phyloP scores from a whole-genome alignment of 2,888 invertebrate species.

The Apodemia mormo region DNA sequence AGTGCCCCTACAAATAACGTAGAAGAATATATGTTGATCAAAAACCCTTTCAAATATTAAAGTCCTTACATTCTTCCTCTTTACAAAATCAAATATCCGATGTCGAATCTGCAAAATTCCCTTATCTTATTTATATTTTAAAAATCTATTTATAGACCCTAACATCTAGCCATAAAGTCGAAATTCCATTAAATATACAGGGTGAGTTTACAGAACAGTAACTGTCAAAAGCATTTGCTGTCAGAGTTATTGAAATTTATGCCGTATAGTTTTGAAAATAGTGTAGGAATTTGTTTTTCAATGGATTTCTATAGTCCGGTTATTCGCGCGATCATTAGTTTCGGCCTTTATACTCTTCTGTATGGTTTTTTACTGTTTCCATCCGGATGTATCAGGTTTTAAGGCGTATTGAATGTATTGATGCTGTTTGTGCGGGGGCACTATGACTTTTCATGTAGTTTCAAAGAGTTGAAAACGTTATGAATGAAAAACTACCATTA shows the following conservation, averaged over 20 bases:
- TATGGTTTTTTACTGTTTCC: slow-evolving; percentile 51
- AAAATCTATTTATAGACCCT: slow-evolving; percentile 31
- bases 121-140: slow-evolving; percentile 52
- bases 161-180: slow-evolving; percentile 27
- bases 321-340: slow-evolving; percentile 51
- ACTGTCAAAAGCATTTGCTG: slow-evolving; percentile 56
- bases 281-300: slow-evolving; percentile 35
- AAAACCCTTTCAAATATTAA: slow-evolving; percentile 9
- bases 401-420: slow-evolving; percentile 28
- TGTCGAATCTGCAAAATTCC: slow-evolving; percentile 46
- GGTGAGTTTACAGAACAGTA: slow-evolving; percentile 46
- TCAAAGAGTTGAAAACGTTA: not conserved
- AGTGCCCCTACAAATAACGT: not conserved
- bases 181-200: slow-evolving; percentile 26
- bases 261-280: slow-evolving; percentile 25
- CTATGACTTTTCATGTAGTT: not conserved
- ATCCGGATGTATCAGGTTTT: slow-evolving; percentile 52
- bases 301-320: slow-evolving; percentile 3
- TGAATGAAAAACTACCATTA: not conserved
- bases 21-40: not conserved
- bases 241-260: slow-evolving; percentile 27
- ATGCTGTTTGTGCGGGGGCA: slow-evolving; percentile 11
- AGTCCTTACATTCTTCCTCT: not conserved
- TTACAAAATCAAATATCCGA: slow-evolving; percentile 38
- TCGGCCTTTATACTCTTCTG: slow-evolving; percentile 50